Evolutionary conservation across 2,797 vertebrate species (phyloP), one percentile per base, ranked within the genome.

Genomic region (Paratrypauchen microcephalus): DNA sequence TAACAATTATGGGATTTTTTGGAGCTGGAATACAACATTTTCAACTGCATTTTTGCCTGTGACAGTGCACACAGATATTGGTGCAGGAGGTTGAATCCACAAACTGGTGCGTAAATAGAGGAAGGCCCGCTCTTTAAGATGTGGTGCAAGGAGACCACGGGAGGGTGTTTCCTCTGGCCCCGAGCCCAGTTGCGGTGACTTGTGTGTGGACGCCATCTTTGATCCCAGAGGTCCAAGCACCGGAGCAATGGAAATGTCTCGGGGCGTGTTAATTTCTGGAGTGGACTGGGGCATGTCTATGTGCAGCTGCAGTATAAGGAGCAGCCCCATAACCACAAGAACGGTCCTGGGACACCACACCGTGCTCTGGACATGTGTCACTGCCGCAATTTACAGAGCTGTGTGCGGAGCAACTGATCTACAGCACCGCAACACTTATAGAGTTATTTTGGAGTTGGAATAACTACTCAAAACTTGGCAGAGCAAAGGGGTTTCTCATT

Each of bases 51-150:
- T 85, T 88, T 84, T 81, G 70, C 83, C 84, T 86, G 74, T 84
- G 70, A 87, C 88, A 91, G 85, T 88, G 87, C 88, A 88, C 70
- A 82, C 65, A 88, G 89, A 91, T 87, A 84, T 83, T 79, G 80
- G 72, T 79, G 79, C 56, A 66, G 65, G 80, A 71, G 73, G 77
- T 80, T 81, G 61, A 92, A 83, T 82, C 1, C 91, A 0, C 87
- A 72, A 91, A 85, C 89, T 94, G 92, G 93, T 92, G 94, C 74
- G 2, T 87, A 92, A 92, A 92, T 90, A 94, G 94, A 73, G 82
- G 86, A 93, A 93, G 90, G 84, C 88, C 86, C 83, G 86, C 90
- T 94, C 94, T 95, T 94, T 95, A 94, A 95, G 94, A 95, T 94
- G 92, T 93, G 89, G 88, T 80, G 88, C 85, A 89, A 90, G 88